These are phyloP conservation scores for Thereuonema tuberculata DNA, from an alignment of 1,140 invertebrate genomes.

Conservation along the genomic window DNA sequence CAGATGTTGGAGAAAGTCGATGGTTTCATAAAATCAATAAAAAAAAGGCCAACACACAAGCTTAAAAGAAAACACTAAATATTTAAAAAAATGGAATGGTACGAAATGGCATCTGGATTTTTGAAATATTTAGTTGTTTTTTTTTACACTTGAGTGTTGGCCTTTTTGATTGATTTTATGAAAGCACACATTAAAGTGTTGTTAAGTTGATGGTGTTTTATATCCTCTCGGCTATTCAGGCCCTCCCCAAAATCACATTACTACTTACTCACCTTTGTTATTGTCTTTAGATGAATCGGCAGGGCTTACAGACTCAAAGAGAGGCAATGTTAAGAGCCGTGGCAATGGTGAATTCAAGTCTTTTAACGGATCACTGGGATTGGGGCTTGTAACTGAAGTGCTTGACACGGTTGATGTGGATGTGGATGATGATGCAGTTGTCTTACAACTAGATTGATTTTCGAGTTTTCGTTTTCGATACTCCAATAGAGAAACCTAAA, in stretches of 20 bases:
- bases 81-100: too few relatives aligned
- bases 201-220: too few relatives aligned
- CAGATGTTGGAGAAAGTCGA: too few relatives aligned
- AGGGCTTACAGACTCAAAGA: slow-evolving; percentile 26
- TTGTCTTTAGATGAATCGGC: slow-evolving; percentile 31
- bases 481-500: slow-evolving; percentile 51
- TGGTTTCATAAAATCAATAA: too few relatives aligned
- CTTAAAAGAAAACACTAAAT: too few relatives aligned
- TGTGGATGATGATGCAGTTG: slow-evolving; percentile 12
- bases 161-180: too few relatives aligned
- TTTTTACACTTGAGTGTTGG: too few relatives aligned
- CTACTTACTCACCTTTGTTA: slow-evolving; percentile 17
- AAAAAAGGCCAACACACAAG: too few relatives aligned
- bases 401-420: neutral
- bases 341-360: slow-evolving; percentile 15
- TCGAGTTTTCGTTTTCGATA: slow-evolving; percentile 45
- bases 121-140: too few relatives aligned
- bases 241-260: slow-evolving; percentile 2
- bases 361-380: neutral
- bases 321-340: slow-evolving; percentile 28
- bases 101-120: too few relatives aligned
- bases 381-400: neutral
- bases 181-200: too few relatives aligned
- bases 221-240: too few relatives aligned
- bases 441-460: slow-evolving; percentile 20